phyloP scores from a whole-genome alignment of 2,888 invertebrate species.

The Selenia dentaria region DNA sequence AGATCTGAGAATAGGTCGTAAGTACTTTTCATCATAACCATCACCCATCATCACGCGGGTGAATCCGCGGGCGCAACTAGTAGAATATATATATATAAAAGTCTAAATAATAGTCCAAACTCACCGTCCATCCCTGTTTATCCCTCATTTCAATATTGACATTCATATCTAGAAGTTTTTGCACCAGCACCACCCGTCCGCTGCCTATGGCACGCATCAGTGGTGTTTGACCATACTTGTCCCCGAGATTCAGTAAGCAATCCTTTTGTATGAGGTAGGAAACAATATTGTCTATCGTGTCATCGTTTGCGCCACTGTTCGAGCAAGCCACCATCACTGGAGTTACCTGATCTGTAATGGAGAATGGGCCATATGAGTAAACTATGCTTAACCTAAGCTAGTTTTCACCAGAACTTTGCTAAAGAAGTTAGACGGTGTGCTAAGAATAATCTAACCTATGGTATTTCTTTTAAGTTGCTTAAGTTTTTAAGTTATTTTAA shows the following conservation, averaged over 20 bases:
- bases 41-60: too few relatives aligned
- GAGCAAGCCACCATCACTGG: constrained; percentile 86
- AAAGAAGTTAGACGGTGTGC: too few relatives aligned
- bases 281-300: constrained; percentile 74
- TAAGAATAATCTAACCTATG: too few relatives aligned
- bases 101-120: constrained; percentile 20
- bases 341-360: constrained; percentile 84
- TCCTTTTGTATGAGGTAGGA: constrained; percentile 76
- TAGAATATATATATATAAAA: too few relatives aligned
- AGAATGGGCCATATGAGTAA: too few relatives aligned
- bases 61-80: too few relatives aligned
- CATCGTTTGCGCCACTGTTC: constrained; percentile 76
- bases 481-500: too few relatives aligned
- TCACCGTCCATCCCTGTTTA: constrained; percentile 86
- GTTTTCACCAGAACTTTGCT: too few relatives aligned
- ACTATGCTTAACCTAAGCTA: too few relatives aligned
- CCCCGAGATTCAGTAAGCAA: constrained; percentile 80
- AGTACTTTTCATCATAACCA: too few relatives aligned
- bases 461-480: too few relatives aligned
- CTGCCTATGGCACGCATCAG: constrained; percentile 86
- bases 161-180: constrained; percentile 78
- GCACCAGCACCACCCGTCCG: constrained; percentile 79
- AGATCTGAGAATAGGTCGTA: too few relatives aligned
- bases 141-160: constrained; percentile 84
- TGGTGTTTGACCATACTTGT: constrained; percentile 85